Percentiles rank a stretch among this genome's conserved stretches.
Conservation (phyloP, 1,140 invertebrate genomes). For the Bombus superbus region DNA sequence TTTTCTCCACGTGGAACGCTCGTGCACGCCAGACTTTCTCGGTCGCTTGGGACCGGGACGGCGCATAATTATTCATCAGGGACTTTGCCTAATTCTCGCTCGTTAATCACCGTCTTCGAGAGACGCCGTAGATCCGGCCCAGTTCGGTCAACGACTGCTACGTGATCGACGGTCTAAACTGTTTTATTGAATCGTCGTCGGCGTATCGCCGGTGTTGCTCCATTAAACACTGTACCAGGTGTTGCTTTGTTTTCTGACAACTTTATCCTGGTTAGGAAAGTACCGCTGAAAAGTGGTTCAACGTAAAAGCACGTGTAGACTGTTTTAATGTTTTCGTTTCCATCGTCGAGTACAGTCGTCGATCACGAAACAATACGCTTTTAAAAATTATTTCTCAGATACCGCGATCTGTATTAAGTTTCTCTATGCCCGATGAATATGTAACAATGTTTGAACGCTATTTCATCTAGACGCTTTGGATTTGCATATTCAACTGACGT, state of each 20-base stretch:
- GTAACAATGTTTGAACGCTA: too few relatives aligned
- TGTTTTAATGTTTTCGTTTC: too few relatives aligned
- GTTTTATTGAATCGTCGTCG: conserved; percentile 33
- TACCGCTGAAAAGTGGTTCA: background rate
- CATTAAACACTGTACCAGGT: background rate
- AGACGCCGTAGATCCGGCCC: conserved; percentile 13
- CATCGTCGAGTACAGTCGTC: too few relatives aligned
- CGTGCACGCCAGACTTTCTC: conserved; percentile 45
- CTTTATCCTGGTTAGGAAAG: background rate
- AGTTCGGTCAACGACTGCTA: conserved; percentile 51
- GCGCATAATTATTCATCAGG: conserved; percentile 68
- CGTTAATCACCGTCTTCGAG: conserved; percentile 64
- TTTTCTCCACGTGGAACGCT: conserved; percentile 14
- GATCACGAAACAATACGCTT: too few relatives aligned
- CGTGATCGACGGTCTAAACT: conserved; percentile 49
- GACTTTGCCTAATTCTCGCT: conserved; percentile 67
- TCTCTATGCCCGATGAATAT: too few relatives aligned
- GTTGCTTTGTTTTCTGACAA: background rate
- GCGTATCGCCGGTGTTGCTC: background rate
- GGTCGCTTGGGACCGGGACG: conserved; percentile 32
- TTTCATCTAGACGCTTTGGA: too few relatives aligned
- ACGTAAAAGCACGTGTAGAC: too few relatives aligned
- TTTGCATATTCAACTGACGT: too few relatives aligned
- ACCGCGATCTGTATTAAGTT: too few relatives aligned
- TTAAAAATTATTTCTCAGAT: too few relatives aligned